A percentile compares a stretch with the other conserved stretches of the same genome.
phyloP scores from a whole-genome alignment of 1,140 invertebrate species.

The Gyrodactylus salaris region DNA sequence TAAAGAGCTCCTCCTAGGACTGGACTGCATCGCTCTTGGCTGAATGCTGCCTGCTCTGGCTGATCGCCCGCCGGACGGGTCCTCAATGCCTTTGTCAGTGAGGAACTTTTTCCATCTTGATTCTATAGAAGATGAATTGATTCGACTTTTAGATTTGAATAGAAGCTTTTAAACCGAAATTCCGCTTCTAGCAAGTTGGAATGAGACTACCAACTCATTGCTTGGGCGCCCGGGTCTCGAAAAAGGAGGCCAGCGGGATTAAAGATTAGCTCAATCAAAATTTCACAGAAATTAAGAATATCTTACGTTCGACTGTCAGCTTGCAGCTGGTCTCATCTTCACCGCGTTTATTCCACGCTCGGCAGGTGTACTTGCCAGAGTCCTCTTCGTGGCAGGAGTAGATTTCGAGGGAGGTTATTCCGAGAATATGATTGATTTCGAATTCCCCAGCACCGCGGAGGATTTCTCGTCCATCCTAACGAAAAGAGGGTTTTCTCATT shows the following conservation, averaged over 20 bases:
- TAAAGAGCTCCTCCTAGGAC: background rate
- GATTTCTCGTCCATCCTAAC: conserved; percentile 41
- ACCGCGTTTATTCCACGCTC: conserved; percentile 59
- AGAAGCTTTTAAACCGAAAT: too few species aligned
- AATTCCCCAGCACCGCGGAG: conserved; percentile 35
- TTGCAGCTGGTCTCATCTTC: conserved; percentile 67
- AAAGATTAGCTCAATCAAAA: background rate
- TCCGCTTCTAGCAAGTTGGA: too few species aligned
- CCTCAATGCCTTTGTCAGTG: background rate
- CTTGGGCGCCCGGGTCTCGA: too few species aligned
- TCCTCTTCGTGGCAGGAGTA: conserved; percentile 62
- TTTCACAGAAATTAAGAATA: background rate
- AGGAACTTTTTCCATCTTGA: background rate
- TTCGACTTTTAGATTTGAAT: too few species aligned
- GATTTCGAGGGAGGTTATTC: conserved; percentile 68
- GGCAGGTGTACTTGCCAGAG: conserved; percentile 69
- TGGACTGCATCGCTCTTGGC: background rate
- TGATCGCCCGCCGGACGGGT: background rate
- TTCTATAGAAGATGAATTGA: background rate
- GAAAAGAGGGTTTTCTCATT: background rate
- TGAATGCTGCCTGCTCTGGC: background rate
- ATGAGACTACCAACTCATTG: too few species aligned
- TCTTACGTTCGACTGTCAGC: conserved; percentile 65
- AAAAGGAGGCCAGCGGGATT: too few species aligned
- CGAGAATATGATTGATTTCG: conserved; percentile 27